Base-by-base conservation (phyloP, 1,140 invertebrate genomes). In the Andrena cerasifolii region DNA sequence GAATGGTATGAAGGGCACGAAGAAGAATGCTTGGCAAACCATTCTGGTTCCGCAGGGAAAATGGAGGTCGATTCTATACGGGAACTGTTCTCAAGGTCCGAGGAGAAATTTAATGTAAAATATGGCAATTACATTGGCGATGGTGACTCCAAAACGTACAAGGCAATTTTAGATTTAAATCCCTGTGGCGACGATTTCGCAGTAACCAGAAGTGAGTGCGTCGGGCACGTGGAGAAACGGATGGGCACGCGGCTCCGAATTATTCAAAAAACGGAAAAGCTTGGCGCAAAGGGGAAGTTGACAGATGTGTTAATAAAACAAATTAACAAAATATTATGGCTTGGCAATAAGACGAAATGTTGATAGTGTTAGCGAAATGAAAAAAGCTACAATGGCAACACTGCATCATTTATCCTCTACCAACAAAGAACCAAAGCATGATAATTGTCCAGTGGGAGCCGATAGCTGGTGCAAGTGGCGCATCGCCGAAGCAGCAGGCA, bases 191-290 rank as follows among this genome's bases (percentile, higher is more conserved):
- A 74, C 16, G 68, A 72, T 43, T 49, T 47, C 10, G 1, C 21
- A 33, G 56, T 59, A 1, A 8, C 21, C 0, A 58, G 58, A 58
- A 70, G 31, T 43, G 51, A 70, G 18, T 70, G 66, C 21, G 36
- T 58, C 5, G 33, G 33, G 1, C 54, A 70, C 24, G 66, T 70
- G 1, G 24, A 70, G 10, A 70, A 70, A 14, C 10, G 66, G 18
- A 70, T 70, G 51, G 51, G 53, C 10, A 70, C 12, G 0, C 54
- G 36, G 43, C 43, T 72, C 14, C 21, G 68, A 72, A 59, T 61
- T 7, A 33, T 47, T 3, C 28, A 59, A 28, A 72, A 72, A 59
- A 26, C 36, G 26, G n/a, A 4, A 5, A 59, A 33, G 31, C 8
- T 70, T 21, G 66, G 51, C 10, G 36, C 53, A 18, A 70, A 12